Percentiles rank a stretch among this genome's conserved stretches.
Conservation (phyloP, 2,797 vertebrate species). For the Paratrypauchen microcephalus region DNA sequence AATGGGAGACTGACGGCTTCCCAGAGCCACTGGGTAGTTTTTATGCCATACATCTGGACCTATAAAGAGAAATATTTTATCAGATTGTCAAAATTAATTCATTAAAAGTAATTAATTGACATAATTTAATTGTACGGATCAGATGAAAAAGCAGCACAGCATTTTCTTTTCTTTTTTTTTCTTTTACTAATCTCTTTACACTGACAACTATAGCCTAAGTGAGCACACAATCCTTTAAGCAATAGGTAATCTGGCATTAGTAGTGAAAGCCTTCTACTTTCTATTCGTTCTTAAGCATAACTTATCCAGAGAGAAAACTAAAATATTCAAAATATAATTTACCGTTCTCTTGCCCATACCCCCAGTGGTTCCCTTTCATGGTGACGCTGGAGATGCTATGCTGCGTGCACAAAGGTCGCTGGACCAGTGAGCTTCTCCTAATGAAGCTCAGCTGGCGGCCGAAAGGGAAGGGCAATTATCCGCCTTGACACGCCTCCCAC, state of each 20-base stretch:
- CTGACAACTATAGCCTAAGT: slow-evolving; percentile 18
- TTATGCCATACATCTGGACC: slow-evolving; percentile 90
- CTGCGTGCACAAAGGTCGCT: slow-evolving; percentile 18
- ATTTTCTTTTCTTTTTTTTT: not conserved
- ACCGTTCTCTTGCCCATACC: slow-evolving; percentile 93
- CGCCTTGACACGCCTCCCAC: slow-evolving; percentile 55
- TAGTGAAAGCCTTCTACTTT: slow-evolving; percentile 16
- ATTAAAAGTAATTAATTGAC: not conserved
- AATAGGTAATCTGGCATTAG: slow-evolving; percentile 62
- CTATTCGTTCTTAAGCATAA: not conserved
- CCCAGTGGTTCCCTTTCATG: slow-evolving; percentile 91
- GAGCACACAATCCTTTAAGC: slow-evolving; percentile 49
- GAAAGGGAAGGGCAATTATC: slow-evolving; percentile 51
- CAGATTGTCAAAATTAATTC: not conserved
- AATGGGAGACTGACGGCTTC: slow-evolving; percentile 90
- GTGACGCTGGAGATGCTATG: slow-evolving; percentile 20
- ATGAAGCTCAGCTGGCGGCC: slow-evolving; percentile 38
- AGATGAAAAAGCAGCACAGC: not conserved
- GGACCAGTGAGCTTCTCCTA: slow-evolving; percentile 25
- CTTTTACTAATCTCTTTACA: slow-evolving; percentile 9
- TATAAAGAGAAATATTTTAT: slow-evolving; percentile 42
- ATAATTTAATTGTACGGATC: not conserved
- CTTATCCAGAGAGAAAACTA: not conserved
- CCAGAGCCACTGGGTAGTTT: slow-evolving; percentile 86
- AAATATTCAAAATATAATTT: slow-evolving; percentile 42